A percentile compares a stretch with the other conserved stretches of the same genome.
phyloP scores from a whole-genome alignment of 2,888 invertebrate species.

The Epistrophella euchroma region DNA sequence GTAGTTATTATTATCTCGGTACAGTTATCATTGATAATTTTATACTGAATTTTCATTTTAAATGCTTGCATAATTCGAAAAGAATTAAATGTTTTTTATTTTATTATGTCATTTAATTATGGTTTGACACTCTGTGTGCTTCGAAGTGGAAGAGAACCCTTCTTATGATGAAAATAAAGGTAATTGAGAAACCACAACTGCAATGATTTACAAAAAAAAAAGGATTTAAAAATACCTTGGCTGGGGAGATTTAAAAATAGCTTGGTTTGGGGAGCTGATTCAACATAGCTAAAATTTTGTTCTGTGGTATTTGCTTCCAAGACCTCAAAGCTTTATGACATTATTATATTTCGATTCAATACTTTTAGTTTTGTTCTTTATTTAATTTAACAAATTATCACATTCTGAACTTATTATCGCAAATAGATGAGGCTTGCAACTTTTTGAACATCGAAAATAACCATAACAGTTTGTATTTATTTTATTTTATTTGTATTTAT shows the following conservation, averaged over 20 bases:
- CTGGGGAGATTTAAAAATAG: neutral
- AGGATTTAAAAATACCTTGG: neutral
- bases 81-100: constrained; percentile 51
- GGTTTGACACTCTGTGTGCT: constrained; percentile 24
- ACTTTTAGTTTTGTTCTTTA: no score
- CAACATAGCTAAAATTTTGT: neutral
- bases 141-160: neutral
- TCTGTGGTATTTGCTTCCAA: neutral
- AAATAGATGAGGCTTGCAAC: no score
- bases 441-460: no score
- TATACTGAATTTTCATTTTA: constrained; percentile 15
- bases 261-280: neutral
- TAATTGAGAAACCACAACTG: neutral
- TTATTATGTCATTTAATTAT: constrained; percentile 59
- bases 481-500: no score
- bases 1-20: constrained; percentile 44
- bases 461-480: no score
- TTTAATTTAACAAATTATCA: no score
- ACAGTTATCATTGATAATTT: constrained; percentile 31
- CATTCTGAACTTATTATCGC: no score
- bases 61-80: constrained; percentile 45
- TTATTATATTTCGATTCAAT: no score
- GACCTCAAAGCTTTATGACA: neutral
- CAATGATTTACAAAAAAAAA: neutral
- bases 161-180: neutral